Conservation (phyloP, 2,113 vertebrate species). For the Okapia johnstoni region DNA sequence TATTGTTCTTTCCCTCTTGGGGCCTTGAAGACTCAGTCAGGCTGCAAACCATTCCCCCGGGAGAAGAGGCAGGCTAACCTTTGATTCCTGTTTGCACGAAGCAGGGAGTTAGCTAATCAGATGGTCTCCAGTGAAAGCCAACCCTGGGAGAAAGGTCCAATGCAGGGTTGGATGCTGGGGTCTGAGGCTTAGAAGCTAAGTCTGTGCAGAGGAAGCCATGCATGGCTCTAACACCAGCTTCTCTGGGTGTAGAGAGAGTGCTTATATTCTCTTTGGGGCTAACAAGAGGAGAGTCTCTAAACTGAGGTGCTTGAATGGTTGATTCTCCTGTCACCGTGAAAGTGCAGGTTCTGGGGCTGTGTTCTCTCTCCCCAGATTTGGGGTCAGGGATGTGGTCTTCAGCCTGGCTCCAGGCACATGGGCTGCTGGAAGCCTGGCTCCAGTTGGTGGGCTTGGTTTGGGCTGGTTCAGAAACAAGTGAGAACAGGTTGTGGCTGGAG, state of each 20-base stretch:
- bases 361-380: neutral
- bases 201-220: neutral
- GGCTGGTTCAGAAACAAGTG: neutral
- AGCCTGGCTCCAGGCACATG: neutral
- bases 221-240: accelerated
- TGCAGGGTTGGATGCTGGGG: neutral
- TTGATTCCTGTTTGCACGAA: neutral
- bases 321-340: neutral
- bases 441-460: neutral
- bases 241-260: neutral
- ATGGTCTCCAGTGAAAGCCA: neutral
- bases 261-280: neutral
- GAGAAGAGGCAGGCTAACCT: neutral
- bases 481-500: neutral
- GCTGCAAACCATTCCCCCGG: neutral
- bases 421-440: neutral
- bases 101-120: neutral
- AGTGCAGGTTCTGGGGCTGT: neutral
- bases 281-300: neutral
- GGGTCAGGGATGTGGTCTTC: neutral
- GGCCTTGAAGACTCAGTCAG: neutral
- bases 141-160: neutral
- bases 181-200: neutral
- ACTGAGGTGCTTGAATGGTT: neutral
- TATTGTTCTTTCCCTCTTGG: neutral